A percentile compares a stretch with the other conserved stretches of the same genome.
phyloP scores from a whole-genome alignment of 2,797 vertebrate genomes.

The Chrosomus eos region DNA sequence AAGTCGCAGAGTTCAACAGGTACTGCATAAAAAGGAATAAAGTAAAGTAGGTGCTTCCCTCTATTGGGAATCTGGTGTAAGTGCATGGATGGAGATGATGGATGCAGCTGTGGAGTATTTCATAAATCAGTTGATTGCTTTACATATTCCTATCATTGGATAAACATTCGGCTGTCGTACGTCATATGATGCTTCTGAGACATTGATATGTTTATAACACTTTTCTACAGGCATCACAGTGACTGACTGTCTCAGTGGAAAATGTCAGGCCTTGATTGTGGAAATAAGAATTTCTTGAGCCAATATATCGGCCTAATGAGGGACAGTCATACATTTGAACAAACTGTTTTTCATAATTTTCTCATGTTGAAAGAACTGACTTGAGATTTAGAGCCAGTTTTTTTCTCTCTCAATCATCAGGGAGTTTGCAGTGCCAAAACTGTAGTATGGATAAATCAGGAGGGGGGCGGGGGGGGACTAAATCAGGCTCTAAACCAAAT shows the following conservation, averaged over 20 bases:
- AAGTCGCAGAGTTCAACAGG: background rate
- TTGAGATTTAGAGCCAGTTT: slow-evolving; percentile 11
- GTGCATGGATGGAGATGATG: background rate
- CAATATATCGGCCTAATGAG: background rate
- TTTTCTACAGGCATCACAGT: slow-evolving; percentile 14
- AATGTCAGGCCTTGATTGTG: slow-evolving; percentile 3
- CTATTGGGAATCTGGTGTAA: slow-evolving; percentile 15
- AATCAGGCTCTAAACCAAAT: background rate
- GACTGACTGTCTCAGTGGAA: slow-evolving; percentile 4
- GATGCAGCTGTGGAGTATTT: background rate
- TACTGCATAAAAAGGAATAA: background rate
- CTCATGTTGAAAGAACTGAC: slow-evolving; percentile 7
- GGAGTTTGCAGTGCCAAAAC: slow-evolving; percentile 1
- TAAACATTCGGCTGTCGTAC: slow-evolving; percentile 4
- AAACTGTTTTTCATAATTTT: slow-evolving; percentile 15
- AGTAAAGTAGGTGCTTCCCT: slow-evolving; percentile 7
- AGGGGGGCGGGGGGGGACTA: accelerated
- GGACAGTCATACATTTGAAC: slow-evolving; percentile 5
- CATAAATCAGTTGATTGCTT: slow-evolving; percentile 6
- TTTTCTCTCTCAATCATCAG: slow-evolving; percentile 2
- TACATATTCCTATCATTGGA: slow-evolving; percentile 1
- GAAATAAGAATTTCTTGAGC: background rate
- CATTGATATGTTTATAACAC: slow-evolving; percentile 13
- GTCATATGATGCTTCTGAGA: background rate
- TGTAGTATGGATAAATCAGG: background rate